Evolutionary conservation across 2,797 vertebrate genomes (phyloP).

Genomic region (Betta splendens): DNA sequence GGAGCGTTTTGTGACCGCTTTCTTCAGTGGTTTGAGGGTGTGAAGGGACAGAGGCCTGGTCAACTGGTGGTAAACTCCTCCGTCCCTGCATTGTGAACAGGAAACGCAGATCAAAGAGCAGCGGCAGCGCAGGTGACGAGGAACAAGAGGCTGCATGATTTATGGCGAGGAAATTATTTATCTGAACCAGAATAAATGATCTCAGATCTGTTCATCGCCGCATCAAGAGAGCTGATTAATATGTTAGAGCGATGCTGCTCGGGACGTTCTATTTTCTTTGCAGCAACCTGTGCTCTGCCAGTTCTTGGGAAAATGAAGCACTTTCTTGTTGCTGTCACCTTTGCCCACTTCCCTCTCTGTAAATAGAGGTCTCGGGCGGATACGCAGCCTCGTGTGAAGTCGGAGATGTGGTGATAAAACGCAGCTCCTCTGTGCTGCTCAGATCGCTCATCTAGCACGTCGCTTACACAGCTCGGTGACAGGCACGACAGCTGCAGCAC

Average conservation of each 20-base stretch:
- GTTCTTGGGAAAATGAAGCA: conserved; percentile 8
- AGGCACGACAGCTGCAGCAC: conserved; percentile 79
- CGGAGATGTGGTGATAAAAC: conserved; percentile 51
- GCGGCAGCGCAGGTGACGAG: not conserved
- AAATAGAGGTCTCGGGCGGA: conserved; percentile 57
- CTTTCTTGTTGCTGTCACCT: conserved; percentile 30
- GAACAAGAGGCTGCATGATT: not conserved
- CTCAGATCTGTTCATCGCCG: too few relatives aligned
- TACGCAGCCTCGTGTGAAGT: conserved; percentile 43
- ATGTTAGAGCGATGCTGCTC: conserved; percentile 44
- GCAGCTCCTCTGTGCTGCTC: conserved; percentile 24
- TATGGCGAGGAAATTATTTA: not conserved
- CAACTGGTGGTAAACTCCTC: too few relatives aligned
- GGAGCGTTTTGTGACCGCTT: too few relatives aligned
- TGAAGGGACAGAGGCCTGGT: too few relatives aligned
- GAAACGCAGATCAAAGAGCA: not conserved
- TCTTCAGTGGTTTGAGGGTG: too few relatives aligned
- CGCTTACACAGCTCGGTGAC: conserved; percentile 72
- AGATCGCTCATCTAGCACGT: conserved; percentile 50
- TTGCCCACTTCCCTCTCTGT: conserved; percentile 30
- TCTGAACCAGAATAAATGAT: too few relatives aligned
- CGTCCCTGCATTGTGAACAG: not conserved
- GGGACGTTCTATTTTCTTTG: conserved; percentile 37
- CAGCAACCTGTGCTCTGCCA: conserved; percentile 30
- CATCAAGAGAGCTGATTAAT: not conserved